Conservation (phyloP, 2,888 invertebrate genomes). For the Abscondita cerata region DNA sequence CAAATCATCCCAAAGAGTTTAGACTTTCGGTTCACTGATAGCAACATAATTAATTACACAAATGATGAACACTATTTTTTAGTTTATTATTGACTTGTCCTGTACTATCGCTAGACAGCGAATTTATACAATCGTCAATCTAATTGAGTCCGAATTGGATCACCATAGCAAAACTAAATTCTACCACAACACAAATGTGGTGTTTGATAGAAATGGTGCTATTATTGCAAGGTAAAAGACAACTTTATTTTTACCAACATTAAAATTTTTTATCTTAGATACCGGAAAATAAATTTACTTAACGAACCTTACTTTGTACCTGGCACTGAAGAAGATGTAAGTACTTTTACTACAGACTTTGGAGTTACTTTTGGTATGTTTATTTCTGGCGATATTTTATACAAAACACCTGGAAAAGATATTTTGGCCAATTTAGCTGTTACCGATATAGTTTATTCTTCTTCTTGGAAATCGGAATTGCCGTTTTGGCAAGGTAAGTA, state of each 20-base stretch:
- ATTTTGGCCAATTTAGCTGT: conserved; percentile 45
- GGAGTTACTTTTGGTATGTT: conserved; percentile 81
- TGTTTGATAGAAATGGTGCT: conserved; percentile 73
- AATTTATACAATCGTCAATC: conserved; percentile 76
- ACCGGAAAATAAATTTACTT: conserved; percentile 54
- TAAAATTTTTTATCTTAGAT: conserved; percentile 41
- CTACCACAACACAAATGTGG: conserved; percentile 80
- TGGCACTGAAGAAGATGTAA: conserved; percentile 58
- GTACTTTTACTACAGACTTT: conserved; percentile 75
- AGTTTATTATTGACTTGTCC: conserved; percentile 56
- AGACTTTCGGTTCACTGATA: too few relatives aligned
- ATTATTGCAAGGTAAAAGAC: conserved; percentile 72
- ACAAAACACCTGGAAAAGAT: conserved; percentile 71
- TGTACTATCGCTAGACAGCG: conserved; percentile 64
- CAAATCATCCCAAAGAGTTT: too few relatives aligned
- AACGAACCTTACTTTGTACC: conserved; percentile 60
- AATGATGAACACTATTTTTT: not conserved
- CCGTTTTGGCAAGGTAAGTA: conserved; percentile 74
- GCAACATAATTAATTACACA: too few relatives aligned
- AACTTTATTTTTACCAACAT: not conserved
- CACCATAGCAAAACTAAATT: conserved; percentile 46
- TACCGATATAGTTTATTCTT: conserved; percentile 71
- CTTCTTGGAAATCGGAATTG: conserved; percentile 83
- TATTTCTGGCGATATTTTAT: conserved; percentile 84
- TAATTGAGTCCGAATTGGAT: conserved; percentile 68